A percentile compares a stretch with the other conserved stretches of the same genome.
Evolutionary conservation across 2,888 invertebrate species (phyloP).

Genomic region (Panorpa germanica): DNA sequence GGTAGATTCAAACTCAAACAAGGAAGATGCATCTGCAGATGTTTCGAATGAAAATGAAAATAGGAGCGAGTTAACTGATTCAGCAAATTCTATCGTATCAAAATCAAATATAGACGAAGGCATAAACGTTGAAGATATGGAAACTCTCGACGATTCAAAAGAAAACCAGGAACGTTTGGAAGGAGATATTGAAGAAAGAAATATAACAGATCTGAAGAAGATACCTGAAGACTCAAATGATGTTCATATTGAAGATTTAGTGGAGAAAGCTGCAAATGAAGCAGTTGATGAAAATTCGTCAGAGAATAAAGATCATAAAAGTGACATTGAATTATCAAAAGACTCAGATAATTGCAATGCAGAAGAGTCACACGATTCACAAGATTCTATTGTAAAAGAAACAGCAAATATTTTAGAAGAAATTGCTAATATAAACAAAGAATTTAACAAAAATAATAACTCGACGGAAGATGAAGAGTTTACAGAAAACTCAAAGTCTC

Average conservation of each 20-base stretch:
- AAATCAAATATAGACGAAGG: background rate
- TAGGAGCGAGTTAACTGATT: background rate
- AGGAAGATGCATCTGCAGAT: conserved; percentile 1
- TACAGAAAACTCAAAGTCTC: no score
- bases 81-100: background rate
- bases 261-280: conserved; percentile 3
- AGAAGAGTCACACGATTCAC: background rate
- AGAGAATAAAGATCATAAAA: conserved; percentile 2
- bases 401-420: conserved; percentile 1
- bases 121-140: background rate
- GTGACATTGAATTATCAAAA: background rate
- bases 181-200: background rate
- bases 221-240: background rate
- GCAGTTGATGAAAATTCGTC: background rate
- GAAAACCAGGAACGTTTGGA: background rate
- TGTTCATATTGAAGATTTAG: conserved; percentile 10
- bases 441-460: background rate
- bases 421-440: background rate
- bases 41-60: background rate
- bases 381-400: background rate
- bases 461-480: conserved; percentile 17
- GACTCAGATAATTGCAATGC: background rate
- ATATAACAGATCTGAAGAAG: background rate
- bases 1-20: no score
- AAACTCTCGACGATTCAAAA: background rate